These are phyloP conservation scores for Oikopleura dioica DNA, from an alignment of 23 tunicate species.

Conservation along the genomic window DNA sequence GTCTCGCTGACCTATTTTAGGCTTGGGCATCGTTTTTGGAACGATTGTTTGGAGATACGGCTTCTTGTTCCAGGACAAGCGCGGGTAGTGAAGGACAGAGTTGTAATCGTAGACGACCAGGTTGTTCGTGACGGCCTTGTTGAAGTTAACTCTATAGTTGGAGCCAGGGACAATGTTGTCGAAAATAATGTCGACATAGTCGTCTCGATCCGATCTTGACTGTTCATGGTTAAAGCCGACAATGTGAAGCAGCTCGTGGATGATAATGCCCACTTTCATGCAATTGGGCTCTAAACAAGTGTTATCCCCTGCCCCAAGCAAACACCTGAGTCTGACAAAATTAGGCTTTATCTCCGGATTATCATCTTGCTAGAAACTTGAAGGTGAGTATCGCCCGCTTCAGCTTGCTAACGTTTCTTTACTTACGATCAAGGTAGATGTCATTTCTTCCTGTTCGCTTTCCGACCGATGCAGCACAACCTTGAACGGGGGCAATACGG, in stretches of 20 bases:
- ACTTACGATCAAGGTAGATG: neutral
- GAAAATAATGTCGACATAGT: constrained; percentile 37
- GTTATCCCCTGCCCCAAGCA: constrained; percentile 54
- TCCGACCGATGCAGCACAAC: constrained; percentile 11
- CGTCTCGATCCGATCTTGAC: constrained; percentile 79
- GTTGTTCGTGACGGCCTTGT: constrained; percentile 29
- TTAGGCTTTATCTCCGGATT: no score
- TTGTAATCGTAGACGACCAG: constrained; percentile 75
- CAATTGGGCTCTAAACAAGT: constrained; percentile 82
- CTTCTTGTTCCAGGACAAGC: constrained; percentile 48
- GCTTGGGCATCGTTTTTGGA: neutral
- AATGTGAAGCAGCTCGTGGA: constrained; percentile 89
- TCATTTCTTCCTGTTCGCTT: neutral
- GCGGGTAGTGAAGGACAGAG: constrained; percentile 95
- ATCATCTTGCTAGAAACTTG: no score
- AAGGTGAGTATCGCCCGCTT: no score
- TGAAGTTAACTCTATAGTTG: neutral
- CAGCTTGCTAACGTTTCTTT: no score
- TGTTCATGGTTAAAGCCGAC: constrained; percentile 99
- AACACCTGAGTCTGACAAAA: no score
- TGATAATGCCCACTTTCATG: constrained; percentile 45
- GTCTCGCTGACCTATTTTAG: constrained; percentile 41
- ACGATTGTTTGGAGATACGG: constrained; percentile 75
- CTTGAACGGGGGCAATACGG: constrained; percentile 30
- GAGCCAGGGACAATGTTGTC: constrained; percentile 25